Conservation (phyloP, 2,797 vertebrate species). For the Furcifer pardalis region DNA sequence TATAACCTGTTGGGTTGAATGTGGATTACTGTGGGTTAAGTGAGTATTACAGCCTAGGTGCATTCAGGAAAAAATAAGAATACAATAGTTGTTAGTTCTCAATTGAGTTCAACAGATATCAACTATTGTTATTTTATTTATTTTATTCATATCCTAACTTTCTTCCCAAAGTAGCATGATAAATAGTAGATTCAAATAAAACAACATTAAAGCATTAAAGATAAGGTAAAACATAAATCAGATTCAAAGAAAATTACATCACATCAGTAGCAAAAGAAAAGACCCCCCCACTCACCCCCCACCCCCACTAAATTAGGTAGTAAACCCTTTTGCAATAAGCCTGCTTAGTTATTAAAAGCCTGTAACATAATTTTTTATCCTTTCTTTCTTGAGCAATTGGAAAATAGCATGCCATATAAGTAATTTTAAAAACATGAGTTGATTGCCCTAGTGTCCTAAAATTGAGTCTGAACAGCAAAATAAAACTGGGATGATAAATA, state of each 20-base stretch:
- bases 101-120: constrained; percentile 2
- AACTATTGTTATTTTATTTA: not conserved
- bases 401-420: constrained; percentile 52
- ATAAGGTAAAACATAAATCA: not conserved
- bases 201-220: not conserved
- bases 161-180: not conserved
- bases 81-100: not conserved
- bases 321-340: not conserved
- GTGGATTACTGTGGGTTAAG: not conserved
- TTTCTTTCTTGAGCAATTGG: constrained; percentile 41
- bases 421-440: constrained; percentile 62
- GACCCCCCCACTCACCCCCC: no score
- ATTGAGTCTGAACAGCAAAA: constrained; percentile 62
- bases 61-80: not conserved
- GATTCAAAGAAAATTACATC: not conserved
- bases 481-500: constrained; percentile 66
- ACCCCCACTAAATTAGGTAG: not conserved
- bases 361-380: constrained; percentile 17
- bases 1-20: not conserved
- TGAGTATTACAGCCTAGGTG: constrained; percentile 8
- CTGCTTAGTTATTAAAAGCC: not conserved
- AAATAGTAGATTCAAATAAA: not conserved
- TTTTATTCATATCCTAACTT: not conserved
- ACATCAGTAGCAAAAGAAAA: not conserved
- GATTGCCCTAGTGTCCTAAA: constrained; percentile 59